Evolutionary conservation across 2,888 invertebrate species (phyloP).

Genomic region (Sarcophaga rosellei): DNA sequence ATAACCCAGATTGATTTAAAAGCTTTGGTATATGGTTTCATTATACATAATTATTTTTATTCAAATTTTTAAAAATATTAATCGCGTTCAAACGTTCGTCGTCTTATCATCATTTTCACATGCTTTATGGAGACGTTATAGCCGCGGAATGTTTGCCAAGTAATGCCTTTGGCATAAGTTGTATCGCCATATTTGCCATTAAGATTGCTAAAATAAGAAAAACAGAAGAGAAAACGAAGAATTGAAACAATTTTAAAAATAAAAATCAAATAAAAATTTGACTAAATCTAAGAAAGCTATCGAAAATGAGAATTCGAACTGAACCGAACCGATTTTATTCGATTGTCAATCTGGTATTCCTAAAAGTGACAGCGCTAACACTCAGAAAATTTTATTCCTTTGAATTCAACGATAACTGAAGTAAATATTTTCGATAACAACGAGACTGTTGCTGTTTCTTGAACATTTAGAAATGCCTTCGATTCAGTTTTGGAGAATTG

Average conservation of each 20-base stretch:
- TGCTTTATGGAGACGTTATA: slow-evolving; percentile 31
- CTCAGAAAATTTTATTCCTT: no score
- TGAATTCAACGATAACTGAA: no score
- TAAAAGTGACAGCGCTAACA: no score
- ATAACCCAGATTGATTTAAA: neutral
- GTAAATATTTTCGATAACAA: no score
- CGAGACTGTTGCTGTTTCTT: no score
- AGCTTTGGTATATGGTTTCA: neutral
- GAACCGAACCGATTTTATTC: no score
- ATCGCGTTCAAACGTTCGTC: slow-evolving; percentile 1
- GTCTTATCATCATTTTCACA: slow-evolving; percentile 53
- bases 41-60: neutral
- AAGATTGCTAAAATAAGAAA: slow-evolving; percentile 39
- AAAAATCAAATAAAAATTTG: neutral
- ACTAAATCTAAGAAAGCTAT: no score
- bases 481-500: no score
- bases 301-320: no score
- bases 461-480: no score
- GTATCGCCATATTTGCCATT: slow-evolving; percentile 60
- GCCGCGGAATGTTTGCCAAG: slow-evolving; percentile 37
- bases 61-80: neutral
- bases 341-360: no score
- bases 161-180: slow-evolving; percentile 46
- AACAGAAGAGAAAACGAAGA: neutral
- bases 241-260: neutral